Evolutionary conservation across 2,797 vertebrate species (phyloP), one percentile per base, ranked within the genome.

Genomic region (Babyrousa celebensis): DNA sequence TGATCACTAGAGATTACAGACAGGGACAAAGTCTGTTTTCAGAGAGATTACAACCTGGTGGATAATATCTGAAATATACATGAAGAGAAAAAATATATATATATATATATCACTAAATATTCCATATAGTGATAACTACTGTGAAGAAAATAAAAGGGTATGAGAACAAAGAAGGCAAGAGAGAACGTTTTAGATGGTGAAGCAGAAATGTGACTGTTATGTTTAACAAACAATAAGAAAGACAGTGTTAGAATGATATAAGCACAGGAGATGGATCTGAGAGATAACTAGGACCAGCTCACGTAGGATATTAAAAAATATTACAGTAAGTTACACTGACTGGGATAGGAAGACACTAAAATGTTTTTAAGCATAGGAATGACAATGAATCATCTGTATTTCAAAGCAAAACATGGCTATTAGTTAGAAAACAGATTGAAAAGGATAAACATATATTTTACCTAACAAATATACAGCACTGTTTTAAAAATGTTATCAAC

Each of bases 341-440:
- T 70, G 11, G 16, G 10, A 86, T n/a, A 82, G 68, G 23, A 83
- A 77, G 48, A 12, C 48, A 90, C 8, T 70, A 90, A 86, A 60
- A 86, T 70, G 32, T 77, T 77, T 74, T n/a, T 88, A 29, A 77
- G 52, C 70, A 89, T 62, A 72, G 10, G 71, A 84, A 89, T 56
- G 6, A 85, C 43, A 70, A 89, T 52, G 52, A 67, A 70, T 52
- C 40, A 12, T 70, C 80, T 63, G 48, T 18, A 82, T 70, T 70
- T 93, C 89, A 56, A 85, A 95, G 21, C 82, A 96, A 89, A 95
- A 86, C 14, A 93, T 8, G 4, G 16, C 32, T n/a, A 56, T 23
- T 58, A 3, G 11, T 89, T 54, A 65, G 36, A 71, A 86, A 93
- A 95, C 15, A 88, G 48, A 65, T 12, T 78, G 15, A 43, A 54